These are phyloP conservation scores for Eupeodes latifasciatus DNA, from an alignment of 2,888 invertebrate genomes.

Conservation along the genomic window DNA sequence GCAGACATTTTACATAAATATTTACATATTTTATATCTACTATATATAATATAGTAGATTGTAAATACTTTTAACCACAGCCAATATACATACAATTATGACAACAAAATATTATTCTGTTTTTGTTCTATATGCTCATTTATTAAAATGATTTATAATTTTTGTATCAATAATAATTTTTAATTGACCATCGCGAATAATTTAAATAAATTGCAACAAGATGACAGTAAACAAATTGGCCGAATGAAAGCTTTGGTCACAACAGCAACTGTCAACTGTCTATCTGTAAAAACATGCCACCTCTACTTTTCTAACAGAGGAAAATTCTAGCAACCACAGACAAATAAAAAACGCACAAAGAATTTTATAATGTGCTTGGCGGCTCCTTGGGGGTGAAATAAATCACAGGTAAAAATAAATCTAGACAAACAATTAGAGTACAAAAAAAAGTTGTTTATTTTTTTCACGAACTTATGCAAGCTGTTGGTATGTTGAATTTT, in stretches of 20 bases:
- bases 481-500: slow-evolving; percentile 55
- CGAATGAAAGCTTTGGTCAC: slow-evolving; percentile 24
- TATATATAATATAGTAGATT: no score
- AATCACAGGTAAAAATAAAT: slow-evolving; percentile 50
- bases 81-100: no score
- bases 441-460: slow-evolving; percentile 27
- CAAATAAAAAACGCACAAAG: slow-evolving; percentile 8
- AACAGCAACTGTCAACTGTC: slow-evolving; percentile 12
- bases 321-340: slow-evolving; percentile 9
- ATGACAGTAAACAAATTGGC: slow-evolving; percentile 2
- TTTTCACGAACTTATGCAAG: slow-evolving; percentile 70
- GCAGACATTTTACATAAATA: no score
- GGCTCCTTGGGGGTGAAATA: slow-evolving; percentile 32
- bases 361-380: slow-evolving; percentile 1
- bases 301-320: not conserved
- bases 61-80: no score
- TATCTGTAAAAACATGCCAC: not conserved
- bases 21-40: no score
- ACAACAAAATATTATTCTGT: no score
- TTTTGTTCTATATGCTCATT: no score
- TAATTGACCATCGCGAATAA: not conserved
- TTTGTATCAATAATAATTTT: no score
- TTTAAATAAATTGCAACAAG: slow-evolving; percentile 38
- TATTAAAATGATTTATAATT: no score
- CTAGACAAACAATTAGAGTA: slow-evolving; percentile 33